Evolutionary conservation across 2,888 invertebrate genomes (phyloP).

Genomic region (Acrobasis repandana): DNA sequence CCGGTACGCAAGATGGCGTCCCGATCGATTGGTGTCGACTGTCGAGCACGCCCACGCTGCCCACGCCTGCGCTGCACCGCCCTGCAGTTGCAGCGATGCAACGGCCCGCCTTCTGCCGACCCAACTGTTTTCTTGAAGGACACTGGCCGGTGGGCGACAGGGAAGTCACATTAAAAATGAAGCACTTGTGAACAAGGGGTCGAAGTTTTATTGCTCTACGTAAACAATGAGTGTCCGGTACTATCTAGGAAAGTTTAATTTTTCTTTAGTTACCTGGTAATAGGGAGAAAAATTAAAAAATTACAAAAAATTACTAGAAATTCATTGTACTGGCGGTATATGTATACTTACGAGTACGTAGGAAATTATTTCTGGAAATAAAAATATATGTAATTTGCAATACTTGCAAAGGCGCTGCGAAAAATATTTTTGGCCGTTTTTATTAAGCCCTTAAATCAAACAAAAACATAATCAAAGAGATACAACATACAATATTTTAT

Average conservation of each 20-base stretch:
- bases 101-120: constrained; percentile 50
- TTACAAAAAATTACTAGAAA: no score
- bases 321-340: no score
- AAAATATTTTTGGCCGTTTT: no score
- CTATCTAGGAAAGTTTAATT: background rate
- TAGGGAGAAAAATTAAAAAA: background rate
- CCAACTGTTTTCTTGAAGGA: constrained; percentile 26
- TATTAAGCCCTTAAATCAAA: no score
- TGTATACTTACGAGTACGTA: no score
- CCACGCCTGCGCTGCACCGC: constrained; percentile 78
- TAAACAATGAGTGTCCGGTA: background rate
- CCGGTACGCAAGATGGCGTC: constrained; percentile 75
- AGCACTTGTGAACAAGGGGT: background rate
- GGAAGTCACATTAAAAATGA: constrained; percentile 9
- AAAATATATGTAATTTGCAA: no score
- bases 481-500: no score
- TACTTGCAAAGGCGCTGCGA: no score
- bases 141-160: background rate
- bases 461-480: no score
- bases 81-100: constrained; percentile 66
- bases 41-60: constrained; percentile 68
- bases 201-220: background rate
- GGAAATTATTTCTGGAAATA: no score
- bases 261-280: background rate
- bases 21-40: constrained; percentile 68